Conservation (phyloP, 2,888 invertebrate genomes). For the Lasioglossum lativentre region DNA sequence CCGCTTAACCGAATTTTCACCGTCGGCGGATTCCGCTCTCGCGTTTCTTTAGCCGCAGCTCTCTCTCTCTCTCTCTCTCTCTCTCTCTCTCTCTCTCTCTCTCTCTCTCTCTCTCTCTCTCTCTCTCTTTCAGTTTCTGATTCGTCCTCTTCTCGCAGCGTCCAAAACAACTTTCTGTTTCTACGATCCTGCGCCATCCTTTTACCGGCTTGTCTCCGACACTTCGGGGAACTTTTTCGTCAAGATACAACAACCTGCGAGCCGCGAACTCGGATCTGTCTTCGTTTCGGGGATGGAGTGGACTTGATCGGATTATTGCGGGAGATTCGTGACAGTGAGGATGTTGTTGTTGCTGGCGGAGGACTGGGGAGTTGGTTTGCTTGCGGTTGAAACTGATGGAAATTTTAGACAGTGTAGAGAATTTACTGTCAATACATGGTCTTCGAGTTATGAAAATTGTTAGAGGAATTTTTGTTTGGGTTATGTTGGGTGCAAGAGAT, state of each 20-base stretch:
- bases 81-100: background rate
- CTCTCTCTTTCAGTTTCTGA: background rate
- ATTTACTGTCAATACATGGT: background rate
- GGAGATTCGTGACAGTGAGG: background rate
- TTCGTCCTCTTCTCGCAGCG: background rate
- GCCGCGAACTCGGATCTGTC: background rate
- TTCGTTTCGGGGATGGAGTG: background rate
- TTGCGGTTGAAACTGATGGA: background rate
- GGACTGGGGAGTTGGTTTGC: background rate
- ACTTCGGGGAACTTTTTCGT: background rate
- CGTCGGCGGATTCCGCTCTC: conserved; percentile 24
- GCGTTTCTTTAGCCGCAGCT: background rate
- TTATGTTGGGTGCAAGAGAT: no score
- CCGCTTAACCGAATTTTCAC: conserved; percentile 62
- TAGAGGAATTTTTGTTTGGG: background rate
- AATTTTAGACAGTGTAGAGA: background rate
- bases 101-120: no score
- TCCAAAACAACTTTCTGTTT: conserved; percentile 19
- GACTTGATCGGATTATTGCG: conserved; percentile 11
- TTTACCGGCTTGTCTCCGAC: background rate
- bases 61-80: background rate
- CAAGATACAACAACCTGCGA: background rate
- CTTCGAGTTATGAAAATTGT: no score
- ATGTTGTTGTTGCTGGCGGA: background rate
- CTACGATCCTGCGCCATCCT: background rate